These are phyloP conservation scores for Stenolophus ochropezus DNA, from an alignment of 2,888 invertebrate species.

Conservation along the genomic window DNA sequence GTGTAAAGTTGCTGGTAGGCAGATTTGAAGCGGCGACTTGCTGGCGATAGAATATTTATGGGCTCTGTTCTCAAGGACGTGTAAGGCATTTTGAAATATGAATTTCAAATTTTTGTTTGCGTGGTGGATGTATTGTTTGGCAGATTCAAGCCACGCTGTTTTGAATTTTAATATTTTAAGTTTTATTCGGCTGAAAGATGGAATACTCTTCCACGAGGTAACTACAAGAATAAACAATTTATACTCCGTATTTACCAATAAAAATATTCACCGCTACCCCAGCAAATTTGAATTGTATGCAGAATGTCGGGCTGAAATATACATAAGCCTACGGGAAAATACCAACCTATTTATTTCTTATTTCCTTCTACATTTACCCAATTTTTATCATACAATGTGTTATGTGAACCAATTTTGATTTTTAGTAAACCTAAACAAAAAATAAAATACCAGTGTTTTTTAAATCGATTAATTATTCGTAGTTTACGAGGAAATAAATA, in stretches of 20 bases:
- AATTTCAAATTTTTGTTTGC: slow-evolving; percentile 50
- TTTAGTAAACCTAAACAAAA: no score
- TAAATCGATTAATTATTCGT: no score
- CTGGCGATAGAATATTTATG: slow-evolving; percentile 3
- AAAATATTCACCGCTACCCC: slow-evolving; percentile 1
- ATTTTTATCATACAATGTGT: neutral
- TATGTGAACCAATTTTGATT: no score
- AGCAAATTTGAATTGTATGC: neutral
- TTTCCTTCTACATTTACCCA: no score
- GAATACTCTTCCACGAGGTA: slow-evolving; percentile 22
- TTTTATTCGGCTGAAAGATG: slow-evolving; percentile 37
- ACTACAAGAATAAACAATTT: slow-evolving; percentile 41
- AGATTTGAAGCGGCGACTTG: neutral
- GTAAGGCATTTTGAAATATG: slow-evolving; percentile 44
- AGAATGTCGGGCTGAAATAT: neutral
- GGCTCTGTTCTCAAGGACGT: slow-evolving; percentile 23
- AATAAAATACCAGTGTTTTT: no score
- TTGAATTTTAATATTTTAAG: slow-evolving; percentile 45
- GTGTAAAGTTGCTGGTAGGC: no score
- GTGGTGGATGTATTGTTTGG: slow-evolving; percentile 32
- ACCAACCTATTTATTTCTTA: neutral
- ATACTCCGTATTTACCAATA: neutral
- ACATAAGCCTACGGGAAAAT: neutral
- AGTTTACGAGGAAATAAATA: no score
- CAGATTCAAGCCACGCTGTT: slow-evolving; percentile 40